Evolutionary conservation across 1,140 invertebrate species (phyloP).

Genomic region (Drosophila arawakana): DNA sequence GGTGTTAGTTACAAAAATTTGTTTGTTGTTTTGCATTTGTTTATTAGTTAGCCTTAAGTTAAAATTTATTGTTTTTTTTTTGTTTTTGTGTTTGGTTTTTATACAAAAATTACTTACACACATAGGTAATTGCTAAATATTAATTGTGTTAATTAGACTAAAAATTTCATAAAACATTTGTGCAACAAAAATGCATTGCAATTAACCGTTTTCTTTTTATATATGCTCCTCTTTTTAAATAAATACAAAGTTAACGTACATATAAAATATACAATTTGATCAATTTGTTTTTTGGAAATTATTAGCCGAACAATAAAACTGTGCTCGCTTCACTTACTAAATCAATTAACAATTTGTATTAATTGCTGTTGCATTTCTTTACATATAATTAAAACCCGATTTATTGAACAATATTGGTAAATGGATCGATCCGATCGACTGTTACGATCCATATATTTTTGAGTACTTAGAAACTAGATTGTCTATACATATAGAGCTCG

Average conservation of each 20-base stretch:
- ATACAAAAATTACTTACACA: slow-evolving; percentile 62
- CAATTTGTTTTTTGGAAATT: slow-evolving; percentile 65
- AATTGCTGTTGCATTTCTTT: slow-evolving; percentile 14
- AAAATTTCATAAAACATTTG: slow-evolving; percentile 74
- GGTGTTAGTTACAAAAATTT: slow-evolving; percentile 78
- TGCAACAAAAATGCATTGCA: slow-evolving; percentile 81
- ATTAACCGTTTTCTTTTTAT: slow-evolving; percentile 49
- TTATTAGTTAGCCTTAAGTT: slow-evolving; percentile 27
- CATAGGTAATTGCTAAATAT: slow-evolving; percentile 53
- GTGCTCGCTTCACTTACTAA: slow-evolving; percentile 41
- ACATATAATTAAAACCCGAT: slow-evolving; percentile 72
- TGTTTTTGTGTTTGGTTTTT: slow-evolving; percentile 46
- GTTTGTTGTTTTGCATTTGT: slow-evolving; percentile 21
- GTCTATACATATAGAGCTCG: slow-evolving; percentile 70
- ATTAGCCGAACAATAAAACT: slow-evolving; percentile 60
- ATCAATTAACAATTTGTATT: slow-evolving; percentile 59
- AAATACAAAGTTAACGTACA: slow-evolving; percentile 73
- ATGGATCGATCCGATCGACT: slow-evolving; percentile 36
- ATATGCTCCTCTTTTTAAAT: slow-evolving; percentile 45
- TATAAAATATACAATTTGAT: slow-evolving; percentile 64
- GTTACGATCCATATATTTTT: slow-evolving; percentile 26
- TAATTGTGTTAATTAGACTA: slow-evolving; percentile 76
- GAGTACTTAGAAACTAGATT: slow-evolving; percentile 54
- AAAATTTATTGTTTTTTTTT: slow-evolving; percentile 40
- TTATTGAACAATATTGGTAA: slow-evolving; percentile 66